Percentiles rank a stretch among this genome's conserved stretches.
Evolutionary conservation across 2,113 vertebrate species (phyloP).

Genomic region (Phylloscopus trochiloides): DNA sequence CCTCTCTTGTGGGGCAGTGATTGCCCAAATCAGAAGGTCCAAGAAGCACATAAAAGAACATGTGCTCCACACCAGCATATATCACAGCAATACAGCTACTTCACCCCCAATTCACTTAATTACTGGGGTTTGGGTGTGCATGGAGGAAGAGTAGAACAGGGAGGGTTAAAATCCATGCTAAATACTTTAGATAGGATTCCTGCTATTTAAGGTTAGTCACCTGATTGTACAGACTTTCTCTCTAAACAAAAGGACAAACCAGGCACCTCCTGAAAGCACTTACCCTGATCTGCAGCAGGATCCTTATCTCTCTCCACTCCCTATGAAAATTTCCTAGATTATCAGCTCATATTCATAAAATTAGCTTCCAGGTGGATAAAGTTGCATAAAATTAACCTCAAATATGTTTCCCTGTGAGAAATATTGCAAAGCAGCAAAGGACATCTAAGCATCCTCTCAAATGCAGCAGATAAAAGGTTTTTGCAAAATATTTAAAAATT

Average conservation of each 20-base stretch:
- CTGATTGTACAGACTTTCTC: neutral
- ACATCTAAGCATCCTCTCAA: neutral
- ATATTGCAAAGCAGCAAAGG: neutral
- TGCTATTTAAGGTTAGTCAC: neutral
- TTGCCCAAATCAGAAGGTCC: neutral
- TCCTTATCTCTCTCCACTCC: neutral
- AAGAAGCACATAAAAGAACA: no score
- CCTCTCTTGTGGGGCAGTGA: neutral
- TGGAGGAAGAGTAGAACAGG: neutral
- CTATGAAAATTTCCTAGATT: neutral
- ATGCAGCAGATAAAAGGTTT: neutral
- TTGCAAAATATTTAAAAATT: neutral
- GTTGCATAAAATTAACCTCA: neutral
- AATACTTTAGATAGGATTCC: neutral
- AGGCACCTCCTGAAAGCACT: neutral
- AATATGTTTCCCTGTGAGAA: neutral
- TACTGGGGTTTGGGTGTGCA: neutral
- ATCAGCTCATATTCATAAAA: neutral
- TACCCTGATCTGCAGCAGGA: neutral
- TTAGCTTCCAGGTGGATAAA: neutral
- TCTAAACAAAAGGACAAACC: neutral
- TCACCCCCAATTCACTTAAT: neutral
- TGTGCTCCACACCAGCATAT: neutral
- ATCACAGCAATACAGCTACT: neutral
- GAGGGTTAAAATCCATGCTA: neutral